Conservation (phyloP, 2,888 invertebrate species). For the Rhingia campestris region DNA sequence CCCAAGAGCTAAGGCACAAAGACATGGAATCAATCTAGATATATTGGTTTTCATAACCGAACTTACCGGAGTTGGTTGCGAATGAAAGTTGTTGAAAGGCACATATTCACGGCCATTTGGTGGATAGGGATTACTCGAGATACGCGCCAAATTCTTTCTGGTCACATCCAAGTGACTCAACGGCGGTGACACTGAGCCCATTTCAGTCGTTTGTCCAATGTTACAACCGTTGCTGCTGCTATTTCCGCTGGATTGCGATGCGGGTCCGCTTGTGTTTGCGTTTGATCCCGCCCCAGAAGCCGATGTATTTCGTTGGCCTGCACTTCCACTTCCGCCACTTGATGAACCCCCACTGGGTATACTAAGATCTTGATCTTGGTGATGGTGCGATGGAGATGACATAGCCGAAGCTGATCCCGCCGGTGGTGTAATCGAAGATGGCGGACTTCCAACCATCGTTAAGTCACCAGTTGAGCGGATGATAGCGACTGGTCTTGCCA, state of each 20-base stretch:
- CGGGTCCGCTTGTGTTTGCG: slow-evolving; percentile 52
- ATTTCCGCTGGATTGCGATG: slow-evolving; percentile 46
- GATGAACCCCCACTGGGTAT: slow-evolving; percentile 41
- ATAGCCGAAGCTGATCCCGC: slow-evolving; percentile 77
- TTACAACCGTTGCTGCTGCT: slow-evolving; percentile 69
- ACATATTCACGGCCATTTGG: slow-evolving; percentile 87
- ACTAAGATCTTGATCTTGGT: slow-evolving; percentile 78
- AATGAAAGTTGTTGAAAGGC: slow-evolving; percentile 92
- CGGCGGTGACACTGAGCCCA: slow-evolving; percentile 77
- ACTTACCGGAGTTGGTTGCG: slow-evolving; percentile 88
- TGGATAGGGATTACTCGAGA: slow-evolving; percentile 83
- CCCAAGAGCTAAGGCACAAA: slow-evolving; percentile 89
- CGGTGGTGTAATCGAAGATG: slow-evolving; percentile 86
- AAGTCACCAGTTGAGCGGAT: slow-evolving; percentile 92
- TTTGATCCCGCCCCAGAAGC: slow-evolving; percentile 46
- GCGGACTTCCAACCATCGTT: slow-evolving; percentile 86
- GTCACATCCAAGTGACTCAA: slow-evolving; percentile 78
- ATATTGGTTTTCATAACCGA: not conserved
- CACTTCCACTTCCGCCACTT: slow-evolving; percentile 1
- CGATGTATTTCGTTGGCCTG: slow-evolving; percentile 40
- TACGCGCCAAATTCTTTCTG: slow-evolving; percentile 78
- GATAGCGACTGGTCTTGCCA: slow-evolving; percentile 98
- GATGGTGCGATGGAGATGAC: slow-evolving; percentile 80
- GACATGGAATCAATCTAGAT: not conserved
- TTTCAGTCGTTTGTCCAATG: slow-evolving; percentile 63